Percentiles rank a stretch among this genome's conserved stretches.
These are phyloP conservation scores for Diaprepes abbreviatus DNA, from an alignment of 2,888 invertebrate species.

Conservation along the genomic window DNA sequence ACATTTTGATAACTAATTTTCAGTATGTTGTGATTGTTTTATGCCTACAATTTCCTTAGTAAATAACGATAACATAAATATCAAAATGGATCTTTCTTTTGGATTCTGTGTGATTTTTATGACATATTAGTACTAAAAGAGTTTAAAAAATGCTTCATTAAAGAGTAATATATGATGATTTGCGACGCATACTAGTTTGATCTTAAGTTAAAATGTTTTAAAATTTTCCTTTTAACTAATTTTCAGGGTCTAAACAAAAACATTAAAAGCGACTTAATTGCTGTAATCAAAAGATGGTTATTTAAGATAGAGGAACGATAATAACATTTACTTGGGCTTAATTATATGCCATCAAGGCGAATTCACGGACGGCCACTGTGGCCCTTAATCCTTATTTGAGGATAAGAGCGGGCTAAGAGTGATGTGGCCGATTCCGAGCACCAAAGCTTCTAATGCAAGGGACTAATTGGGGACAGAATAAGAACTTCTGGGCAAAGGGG, in stretches of 20 bases:
- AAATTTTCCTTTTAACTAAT: no score
- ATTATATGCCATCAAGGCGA: slow-evolving; percentile 22
- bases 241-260: slow-evolving; percentile 20
- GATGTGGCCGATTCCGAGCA: slow-evolving; percentile 35
- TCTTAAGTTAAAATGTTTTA: not conserved
- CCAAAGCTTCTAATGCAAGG: slow-evolving; percentile 33
- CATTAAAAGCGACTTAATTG: slow-evolving; percentile 18
- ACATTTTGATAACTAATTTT: no score
- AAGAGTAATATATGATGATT: no score
- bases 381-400: slow-evolving; percentile 41
- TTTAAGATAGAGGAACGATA: slow-evolving; percentile 24
- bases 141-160: no score
- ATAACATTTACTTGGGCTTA: slow-evolving; percentile 32
- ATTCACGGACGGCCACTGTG: slow-evolving; percentile 20
- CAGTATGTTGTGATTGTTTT: no score
- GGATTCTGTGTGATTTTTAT: no score
- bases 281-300: slow-evolving; percentile 27
- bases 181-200: no score
- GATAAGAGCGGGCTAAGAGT: slow-evolving; percentile 42
- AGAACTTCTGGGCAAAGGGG: slow-evolving; percentile 13
- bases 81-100: no score
- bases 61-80: no score
- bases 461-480: slow-evolving; percentile 34
- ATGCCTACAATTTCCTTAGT: no score
- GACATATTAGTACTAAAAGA: no score